Percentiles rank a stretch among this genome's conserved stretches.
phyloP scores from a whole-genome alignment of 1,140 invertebrate species.

The Marisa cornuarietis region DNA sequence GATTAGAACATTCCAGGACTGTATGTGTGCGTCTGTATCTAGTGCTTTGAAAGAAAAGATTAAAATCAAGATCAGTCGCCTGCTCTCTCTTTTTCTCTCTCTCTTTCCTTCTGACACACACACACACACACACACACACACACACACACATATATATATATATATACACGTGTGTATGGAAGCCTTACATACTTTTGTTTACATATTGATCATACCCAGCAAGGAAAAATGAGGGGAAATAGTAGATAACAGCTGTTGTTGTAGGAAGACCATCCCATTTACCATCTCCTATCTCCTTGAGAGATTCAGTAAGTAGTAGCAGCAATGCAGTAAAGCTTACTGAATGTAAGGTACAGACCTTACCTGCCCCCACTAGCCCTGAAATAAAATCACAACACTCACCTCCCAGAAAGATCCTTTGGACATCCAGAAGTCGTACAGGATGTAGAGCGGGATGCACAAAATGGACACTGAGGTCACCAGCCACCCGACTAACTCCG shows the following conservation, averaged over 20 bases:
- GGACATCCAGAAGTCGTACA: constrained; percentile 67
- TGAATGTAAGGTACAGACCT: no score
- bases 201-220: neutral
- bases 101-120: neutral
- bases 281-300: no score
- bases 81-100: neutral
- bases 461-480: constrained; percentile 71
- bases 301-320: no score
- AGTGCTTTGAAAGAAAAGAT: neutral
- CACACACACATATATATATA: no score
- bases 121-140: no score
- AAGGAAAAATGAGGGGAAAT: no score
- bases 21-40: neutral
- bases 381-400: neutral
- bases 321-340: no score
- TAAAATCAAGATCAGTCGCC: neutral
- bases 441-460: constrained; percentile 71
- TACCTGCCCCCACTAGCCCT: no score
- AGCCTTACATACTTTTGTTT: neutral
- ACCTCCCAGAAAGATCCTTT: constrained; percentile 56
- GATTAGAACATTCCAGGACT: neutral
- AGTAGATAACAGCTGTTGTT: no score
- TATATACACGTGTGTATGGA: no score
- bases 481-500: constrained; percentile 72
- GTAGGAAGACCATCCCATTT: no score